Evolutionary conservation across 2,113 vertebrate genomes (phyloP).

Genomic region (Clupea harengus): DNA sequence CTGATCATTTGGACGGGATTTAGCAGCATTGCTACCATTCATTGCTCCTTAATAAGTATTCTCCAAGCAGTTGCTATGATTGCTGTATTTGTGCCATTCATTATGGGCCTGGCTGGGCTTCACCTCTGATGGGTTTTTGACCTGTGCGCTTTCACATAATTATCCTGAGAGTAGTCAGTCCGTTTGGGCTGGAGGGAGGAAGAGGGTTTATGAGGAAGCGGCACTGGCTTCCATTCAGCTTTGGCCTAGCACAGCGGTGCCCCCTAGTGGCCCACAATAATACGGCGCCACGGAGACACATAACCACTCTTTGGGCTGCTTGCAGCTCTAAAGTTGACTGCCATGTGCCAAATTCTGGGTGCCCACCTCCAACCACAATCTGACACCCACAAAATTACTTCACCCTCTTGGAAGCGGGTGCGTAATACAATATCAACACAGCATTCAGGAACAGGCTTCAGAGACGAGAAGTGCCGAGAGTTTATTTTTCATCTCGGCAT

Average conservation of each 20-base stretch:
- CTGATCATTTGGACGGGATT: background rate
- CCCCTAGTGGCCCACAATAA: conserved; percentile 63
- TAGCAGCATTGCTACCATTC: background rate
- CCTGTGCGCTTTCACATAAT: background rate
- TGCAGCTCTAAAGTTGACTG: conserved; percentile 35
- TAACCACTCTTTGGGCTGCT: background rate
- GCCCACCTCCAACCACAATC: conserved; percentile 63
- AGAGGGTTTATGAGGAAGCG: background rate
- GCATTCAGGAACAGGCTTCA: conserved; percentile 59
- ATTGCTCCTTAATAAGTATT: background rate
- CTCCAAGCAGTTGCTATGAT: background rate
- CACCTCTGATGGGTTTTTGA: background rate
- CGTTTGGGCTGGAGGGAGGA: background rate
- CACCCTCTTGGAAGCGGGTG: conserved; percentile 58
- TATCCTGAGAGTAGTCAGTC: background rate
- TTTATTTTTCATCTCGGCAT: conserved; percentile 65
- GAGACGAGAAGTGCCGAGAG: conserved; percentile 63
- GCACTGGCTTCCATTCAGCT: background rate
- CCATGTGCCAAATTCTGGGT: conserved; percentile 59
- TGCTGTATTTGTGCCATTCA: background rate
- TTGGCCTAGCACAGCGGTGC: conserved; percentile 61
- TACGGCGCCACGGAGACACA: background rate
- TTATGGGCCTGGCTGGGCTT: background rate
- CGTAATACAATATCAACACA: conserved; percentile 69
- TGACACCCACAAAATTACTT: conserved; percentile 71